Evolutionary conservation across 2,888 invertebrate genomes (phyloP), one percentile per base, ranked within the genome.

Genomic region (Thera obeliscata): DNA sequence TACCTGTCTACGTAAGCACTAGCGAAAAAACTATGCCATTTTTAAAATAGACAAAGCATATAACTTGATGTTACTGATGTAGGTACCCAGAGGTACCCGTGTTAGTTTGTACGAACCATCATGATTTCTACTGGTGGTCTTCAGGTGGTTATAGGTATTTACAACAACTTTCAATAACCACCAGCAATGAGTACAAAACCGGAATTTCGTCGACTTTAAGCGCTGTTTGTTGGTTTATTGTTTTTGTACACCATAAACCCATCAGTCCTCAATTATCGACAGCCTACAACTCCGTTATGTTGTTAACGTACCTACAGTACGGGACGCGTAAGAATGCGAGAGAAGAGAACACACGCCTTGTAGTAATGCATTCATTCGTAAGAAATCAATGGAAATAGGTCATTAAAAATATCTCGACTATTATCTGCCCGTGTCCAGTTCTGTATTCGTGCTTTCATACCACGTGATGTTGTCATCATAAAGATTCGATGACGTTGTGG

Each of bases 161-260:
- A 60, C 54, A 60, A 69, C 70, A 64, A 69, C 72, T 72, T 71
- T 58, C 66, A 66, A 66, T 69, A 70, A 54, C 22, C 58, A 66
- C 41, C 9, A 36, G 43, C 43, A 55, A 58, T 58, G 50, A 52
- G 41, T 41, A 41, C 11, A 33, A 64, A 68, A 66, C 68, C 72
- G 69, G 72, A 72, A 75, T 71, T 70, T 72, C 72, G 38, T 61
- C n/a, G 55, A 67, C 67, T 66, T 70, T 64, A 67, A 64, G 66
- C 61, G 56, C 54, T 58, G 69, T 68, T 50, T 71, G 71, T 73
- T 70, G 70, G 69, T 71, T 74, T 71, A 69, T 74, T 72, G 71
- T 74, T 71, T 69, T 69, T 71, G 61, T 75, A 74, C 75, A 70
- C 59, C 72, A 70, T 71, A 71, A 74, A 69, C 68, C 75, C 74